Evolutionary conservation across 2,797 vertebrate species (phyloP), one percentile per base, ranked within the genome.

Genomic region (Eupleurogrammus muticus): DNA sequence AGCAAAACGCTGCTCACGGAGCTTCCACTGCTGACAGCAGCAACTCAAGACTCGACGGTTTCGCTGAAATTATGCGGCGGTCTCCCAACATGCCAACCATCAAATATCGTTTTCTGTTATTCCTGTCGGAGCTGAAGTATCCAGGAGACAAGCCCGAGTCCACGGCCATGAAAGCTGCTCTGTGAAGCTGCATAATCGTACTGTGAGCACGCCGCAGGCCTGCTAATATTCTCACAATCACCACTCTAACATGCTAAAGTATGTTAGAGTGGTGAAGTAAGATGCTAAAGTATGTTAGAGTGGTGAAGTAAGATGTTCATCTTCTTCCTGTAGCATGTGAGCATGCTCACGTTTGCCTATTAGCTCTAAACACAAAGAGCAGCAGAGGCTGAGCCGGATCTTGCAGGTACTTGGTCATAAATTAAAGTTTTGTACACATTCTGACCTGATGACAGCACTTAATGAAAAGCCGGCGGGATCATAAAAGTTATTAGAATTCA

Each of bases 1-100:
- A 70, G 46, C 5, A 4, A 5, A 54, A 34, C 66, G 60, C 47
- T 19, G 24, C 60, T 75, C 16, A 12, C 7, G 5, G 53, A 46
- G 13, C 49, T 64, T 48, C 61, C 24, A 28, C 7, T 49, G n/a
- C 14, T 53, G 49, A 67, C 57, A 68, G 50, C 59, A 62, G 40
- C 17, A 57, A 47, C 5, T n/a, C 9, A 6, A n/a, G 11, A 53
- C 34, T 0, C 19, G 28, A 54, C 7, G 10, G 42, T 70, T 74
- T 53, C n/a, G 32, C 12, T 46, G 12, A 58, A 65, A 44, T 72
- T 4, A 5, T 24, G 23, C 50, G 38, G 14, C 42, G 63, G 49
- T 14, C 58, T 63, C 50, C n/a, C 24, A 70, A 35, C 46, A 53
- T 47, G 49, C 5, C 40, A 7, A 56, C 44, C 14, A 52, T 51